Percentiles rank a stretch among this genome's conserved stretches.
Conservation (phyloP, 2,113 vertebrate species). For the Eptesicus fuscus region DNA sequence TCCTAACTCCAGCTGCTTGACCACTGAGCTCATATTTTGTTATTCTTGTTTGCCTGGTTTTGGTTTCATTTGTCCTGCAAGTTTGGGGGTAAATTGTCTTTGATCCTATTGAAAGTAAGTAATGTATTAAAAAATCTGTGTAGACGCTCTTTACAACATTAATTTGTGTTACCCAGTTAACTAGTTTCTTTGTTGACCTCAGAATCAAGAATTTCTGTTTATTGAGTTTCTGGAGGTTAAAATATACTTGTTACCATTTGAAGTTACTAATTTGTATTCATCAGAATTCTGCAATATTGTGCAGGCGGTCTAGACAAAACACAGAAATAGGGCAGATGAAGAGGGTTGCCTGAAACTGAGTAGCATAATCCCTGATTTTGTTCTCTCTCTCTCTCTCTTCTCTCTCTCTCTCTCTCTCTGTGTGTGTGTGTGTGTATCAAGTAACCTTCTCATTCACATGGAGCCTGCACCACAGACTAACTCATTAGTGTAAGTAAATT, state of each 20-base stretch:
- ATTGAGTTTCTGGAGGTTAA: background rate
- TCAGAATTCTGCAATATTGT: background rate
- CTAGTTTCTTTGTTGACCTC: background rate
- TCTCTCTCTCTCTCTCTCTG: background rate
- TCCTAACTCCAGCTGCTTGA: background rate
- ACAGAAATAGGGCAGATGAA: background rate
- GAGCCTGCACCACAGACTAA: background rate
- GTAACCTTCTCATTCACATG: background rate
- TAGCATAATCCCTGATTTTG: background rate
- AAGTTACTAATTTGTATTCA: background rate
- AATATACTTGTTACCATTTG: background rate
- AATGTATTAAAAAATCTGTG: background rate
- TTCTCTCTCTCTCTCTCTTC: background rate
- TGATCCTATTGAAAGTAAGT: constrained; percentile 28
- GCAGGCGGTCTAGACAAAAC: background rate
- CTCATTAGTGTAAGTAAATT: background rate
- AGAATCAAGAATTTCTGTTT: background rate
- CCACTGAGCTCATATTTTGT: background rate
- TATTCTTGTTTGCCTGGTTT: constrained; percentile 24
- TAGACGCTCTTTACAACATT: background rate
- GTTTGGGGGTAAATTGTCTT: background rate
- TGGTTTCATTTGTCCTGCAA: background rate
- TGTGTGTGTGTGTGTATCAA: background rate
- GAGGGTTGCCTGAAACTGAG: background rate
- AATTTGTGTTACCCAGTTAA: background rate